phyloP scores from a whole-genome alignment of 2,113 vertebrate genomes.

The Bubalus kerabau region DNA sequence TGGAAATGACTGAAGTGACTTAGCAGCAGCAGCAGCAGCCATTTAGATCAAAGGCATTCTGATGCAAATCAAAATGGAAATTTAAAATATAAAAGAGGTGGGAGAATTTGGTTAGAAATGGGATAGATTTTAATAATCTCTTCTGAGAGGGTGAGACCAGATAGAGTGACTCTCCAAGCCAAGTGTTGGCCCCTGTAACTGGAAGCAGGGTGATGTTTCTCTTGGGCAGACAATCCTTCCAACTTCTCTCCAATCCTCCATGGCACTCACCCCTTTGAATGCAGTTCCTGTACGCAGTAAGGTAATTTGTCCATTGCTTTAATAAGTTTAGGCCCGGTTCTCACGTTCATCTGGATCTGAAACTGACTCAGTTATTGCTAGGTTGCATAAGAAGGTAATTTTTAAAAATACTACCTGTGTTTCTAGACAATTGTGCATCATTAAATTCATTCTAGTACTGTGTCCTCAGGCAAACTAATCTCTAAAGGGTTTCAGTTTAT shows the following conservation, averaged over 20 bases:
- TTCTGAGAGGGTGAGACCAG: background rate
- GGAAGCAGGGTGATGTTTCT: background rate
- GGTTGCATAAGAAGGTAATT: background rate
- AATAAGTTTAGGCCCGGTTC: background rate
- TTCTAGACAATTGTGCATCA: conserved; percentile 36
- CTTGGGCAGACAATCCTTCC: background rate
- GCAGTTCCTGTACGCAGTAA: background rate
- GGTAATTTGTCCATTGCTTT: background rate
- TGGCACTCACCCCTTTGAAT: background rate
- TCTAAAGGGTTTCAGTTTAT: background rate
- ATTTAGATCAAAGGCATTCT: background rate
- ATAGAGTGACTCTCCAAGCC: background rate
- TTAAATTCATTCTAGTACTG: background rate
- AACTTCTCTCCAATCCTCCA: background rate
- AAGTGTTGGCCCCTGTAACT: background rate
- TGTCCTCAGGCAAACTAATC: background rate
- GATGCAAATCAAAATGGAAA: background rate
- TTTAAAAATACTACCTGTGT: background rate
- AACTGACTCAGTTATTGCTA: background rate
- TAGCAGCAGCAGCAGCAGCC: background rate
- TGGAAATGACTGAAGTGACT: too few species aligned
- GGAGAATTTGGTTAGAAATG: background rate
- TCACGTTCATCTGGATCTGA: conserved; percentile 3
- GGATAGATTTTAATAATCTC: background rate
- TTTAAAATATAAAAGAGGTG: background rate